Conservation (phyloP, 2,113 vertebrate genomes). For the Callocephalon fimbriatum region DNA sequence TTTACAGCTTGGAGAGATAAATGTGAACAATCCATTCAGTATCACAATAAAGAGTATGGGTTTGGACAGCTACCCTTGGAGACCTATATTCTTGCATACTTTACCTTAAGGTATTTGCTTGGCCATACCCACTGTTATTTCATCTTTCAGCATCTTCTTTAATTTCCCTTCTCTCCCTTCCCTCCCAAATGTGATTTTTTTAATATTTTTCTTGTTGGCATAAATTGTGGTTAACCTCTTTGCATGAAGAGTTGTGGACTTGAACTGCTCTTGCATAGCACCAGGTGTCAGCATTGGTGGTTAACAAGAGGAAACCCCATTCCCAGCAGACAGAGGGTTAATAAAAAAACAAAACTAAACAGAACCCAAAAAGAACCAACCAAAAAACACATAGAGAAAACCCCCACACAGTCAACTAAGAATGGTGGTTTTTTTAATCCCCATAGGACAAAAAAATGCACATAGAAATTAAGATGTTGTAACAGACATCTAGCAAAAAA, state of each 20-base stretch:
- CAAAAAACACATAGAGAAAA: background rate
- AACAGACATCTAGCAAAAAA: background rate
- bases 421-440: background rate
- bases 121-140: background rate
- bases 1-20: background rate
- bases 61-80: background rate
- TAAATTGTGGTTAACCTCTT: slow-evolving; percentile 67
- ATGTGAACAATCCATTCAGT: background rate
- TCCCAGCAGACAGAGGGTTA: slow-evolving; percentile 54
- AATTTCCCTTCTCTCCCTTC: background rate
- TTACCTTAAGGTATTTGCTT: background rate
- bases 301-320: slow-evolving; percentile 62
- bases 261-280: slow-evolving; percentile 37
- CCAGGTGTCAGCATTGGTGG: slow-evolving; percentile 51
- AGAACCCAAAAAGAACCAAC: background rate
- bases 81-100: background rate
- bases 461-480: background rate
- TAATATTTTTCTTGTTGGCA: slow-evolving; percentile 62
- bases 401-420: background rate
- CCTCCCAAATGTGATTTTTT: background rate
- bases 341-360: background rate
- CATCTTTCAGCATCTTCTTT: slow-evolving; percentile 1
- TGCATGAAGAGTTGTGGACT: slow-evolving; percentile 2
- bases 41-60: background rate
- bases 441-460: background rate